Conservation (phyloP, 2,888 invertebrate species). For the Microctonus aethiopoides region DNA sequence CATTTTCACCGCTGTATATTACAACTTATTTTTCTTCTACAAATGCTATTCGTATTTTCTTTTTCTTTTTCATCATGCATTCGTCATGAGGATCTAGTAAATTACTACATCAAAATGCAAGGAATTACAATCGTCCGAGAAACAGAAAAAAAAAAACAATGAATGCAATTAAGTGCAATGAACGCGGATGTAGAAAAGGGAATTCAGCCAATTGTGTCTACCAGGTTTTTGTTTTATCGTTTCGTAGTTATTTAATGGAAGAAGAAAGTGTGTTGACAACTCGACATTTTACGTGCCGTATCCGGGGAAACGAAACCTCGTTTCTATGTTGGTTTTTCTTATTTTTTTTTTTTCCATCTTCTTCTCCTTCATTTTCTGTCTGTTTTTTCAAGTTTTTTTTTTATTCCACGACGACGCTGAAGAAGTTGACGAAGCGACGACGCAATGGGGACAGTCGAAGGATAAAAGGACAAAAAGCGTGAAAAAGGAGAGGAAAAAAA, state of each 20-base stretch:
- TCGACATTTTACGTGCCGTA: slow-evolving; percentile 23
- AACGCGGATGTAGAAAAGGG: neutral
- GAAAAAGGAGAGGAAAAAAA: slow-evolving; percentile 12
- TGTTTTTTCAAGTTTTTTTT: neutral
- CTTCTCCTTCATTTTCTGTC: neutral
- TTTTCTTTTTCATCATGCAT: too few species aligned
- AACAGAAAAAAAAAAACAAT: neutral
- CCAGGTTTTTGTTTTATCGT: slow-evolving; percentile 14
- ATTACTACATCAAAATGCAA: too few species aligned
- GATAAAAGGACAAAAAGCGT: neutral
- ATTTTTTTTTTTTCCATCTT: slow-evolving; percentile 2
- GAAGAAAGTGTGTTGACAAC: slow-evolving; percentile 6
- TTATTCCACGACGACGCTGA: neutral
- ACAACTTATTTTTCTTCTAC: too few species aligned
- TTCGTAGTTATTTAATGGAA: neutral
- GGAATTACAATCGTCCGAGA: too few species aligned
- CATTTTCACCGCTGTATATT: slow-evolving; percentile 28
- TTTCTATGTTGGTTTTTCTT: neutral
- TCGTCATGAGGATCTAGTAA: too few species aligned
- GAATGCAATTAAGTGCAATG: neutral
- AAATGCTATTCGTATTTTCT: too few species aligned
- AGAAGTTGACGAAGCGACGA: neutral
- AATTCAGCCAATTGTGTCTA: slow-evolving; percentile 9
- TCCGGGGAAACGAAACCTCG: slow-evolving; percentile 13
- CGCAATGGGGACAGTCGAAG: neutral